A percentile compares a stretch with the other conserved stretches of the same genome.
phyloP scores from a whole-genome alignment of 2,888 invertebrate species.

The Drosophila mettleri region DNA sequence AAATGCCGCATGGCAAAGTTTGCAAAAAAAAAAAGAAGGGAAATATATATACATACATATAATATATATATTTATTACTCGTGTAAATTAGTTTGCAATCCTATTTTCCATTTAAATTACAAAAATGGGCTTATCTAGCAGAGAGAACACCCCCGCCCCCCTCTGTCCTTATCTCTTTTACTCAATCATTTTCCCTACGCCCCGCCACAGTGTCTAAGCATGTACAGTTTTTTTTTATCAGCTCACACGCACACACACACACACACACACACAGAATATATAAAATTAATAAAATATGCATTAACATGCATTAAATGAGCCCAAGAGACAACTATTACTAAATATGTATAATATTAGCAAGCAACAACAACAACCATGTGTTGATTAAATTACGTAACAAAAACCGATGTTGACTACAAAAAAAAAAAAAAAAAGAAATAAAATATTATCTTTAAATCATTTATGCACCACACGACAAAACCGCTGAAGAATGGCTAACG shows the following conservation, averaged over 20 bases:
- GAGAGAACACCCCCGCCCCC: constrained; percentile 8
- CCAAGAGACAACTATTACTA: constrained; percentile 3
- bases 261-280: constrained; percentile 2
- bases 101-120: constrained; percentile 30
- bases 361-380: constrained; percentile 32
- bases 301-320: constrained; percentile 25
- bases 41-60: background rate
- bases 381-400: constrained; percentile 62
- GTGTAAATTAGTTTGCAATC: constrained; percentile 9
- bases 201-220: constrained; percentile 8
- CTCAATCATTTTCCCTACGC: background rate
- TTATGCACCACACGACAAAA: background rate
- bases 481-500: background rate
- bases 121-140: constrained; percentile 58
- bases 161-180: background rate
- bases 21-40: too few relatives aligned
- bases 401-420: constrained; percentile 21
- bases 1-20: constrained; percentile 15
- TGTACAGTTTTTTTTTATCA: constrained; percentile 62
- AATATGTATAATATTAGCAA: constrained; percentile 19
- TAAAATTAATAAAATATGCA: constrained; percentile 10
- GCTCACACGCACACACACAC: constrained; percentile 28
- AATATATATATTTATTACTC: background rate
- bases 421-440: constrained; percentile 31
- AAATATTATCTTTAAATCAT: constrained; percentile 27